Base-by-base conservation (phyloP, 2,797 vertebrate genomes). In the Chelidonichthys spinosus region DNA sequence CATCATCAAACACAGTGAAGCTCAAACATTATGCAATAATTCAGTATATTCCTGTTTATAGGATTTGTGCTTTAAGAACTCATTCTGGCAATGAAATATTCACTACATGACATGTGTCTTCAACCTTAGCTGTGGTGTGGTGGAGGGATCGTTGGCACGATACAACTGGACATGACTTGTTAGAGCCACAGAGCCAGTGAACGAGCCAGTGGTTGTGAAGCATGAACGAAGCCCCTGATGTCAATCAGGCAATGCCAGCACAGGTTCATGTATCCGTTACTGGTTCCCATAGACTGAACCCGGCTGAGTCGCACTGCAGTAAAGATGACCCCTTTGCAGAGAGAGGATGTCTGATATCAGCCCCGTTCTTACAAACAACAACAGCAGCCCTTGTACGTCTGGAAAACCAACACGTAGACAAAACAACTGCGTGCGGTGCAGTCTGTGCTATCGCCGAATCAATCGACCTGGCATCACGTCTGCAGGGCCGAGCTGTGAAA, bases 361-460 rank as follows among this genome's bases (percentile, higher is more conserved):
- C 36, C 42, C 13, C 18, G 18, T 50, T 25, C n/a, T 50, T 52
- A 18, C 18, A 50, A 2, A 50, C 58, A 63, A 58, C 64, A 58
- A 63, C 66, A 79, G 43, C 81, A 44, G n/a, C 59, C 64, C 32
- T 43, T 43, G 49, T 56, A 54, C 0, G 33, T 71, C 66, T 72
- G 39, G 25, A 25, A 53, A 53, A 14, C 56, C 39, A 60, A 60
- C 44, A 63, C 33, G 35, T 2, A 85, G 85, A 76, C 84, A 81
- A 85, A 91, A 87, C 85, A 90, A 69, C 46, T 25, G 55, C 62
- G 18, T 0, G 8, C 37, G 36, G 14, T 0, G 43, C 44, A 64
- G 82, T 60, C 86, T 58, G 61, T 39, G 63, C 76, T 87, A 86
- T 88, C 75, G 17, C 65, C 36, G 37, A 60, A 88, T 89, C 85